Percentiles rank a stretch among this genome's conserved stretches.
Evolutionary conservation across 2,888 invertebrate species (phyloP).

Genomic region (Eupithecia inturbata): DNA sequence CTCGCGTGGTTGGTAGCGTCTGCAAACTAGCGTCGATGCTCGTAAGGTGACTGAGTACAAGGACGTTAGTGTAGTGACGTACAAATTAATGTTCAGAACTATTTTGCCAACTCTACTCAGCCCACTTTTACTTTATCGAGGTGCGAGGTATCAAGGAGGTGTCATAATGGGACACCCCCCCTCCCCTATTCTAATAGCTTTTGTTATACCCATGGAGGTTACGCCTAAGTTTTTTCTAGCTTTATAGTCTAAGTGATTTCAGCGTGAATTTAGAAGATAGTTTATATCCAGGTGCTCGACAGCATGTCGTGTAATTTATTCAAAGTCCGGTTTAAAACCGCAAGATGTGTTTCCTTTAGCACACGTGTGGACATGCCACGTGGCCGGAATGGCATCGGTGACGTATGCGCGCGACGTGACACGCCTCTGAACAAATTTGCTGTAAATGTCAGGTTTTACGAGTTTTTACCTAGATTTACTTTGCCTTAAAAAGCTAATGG

Average conservation of each 20-base stretch:
- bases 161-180: too few species aligned
- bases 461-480: slow-evolving; percentile 2
- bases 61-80: too few species aligned
- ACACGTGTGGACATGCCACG: slow-evolving; percentile 15
- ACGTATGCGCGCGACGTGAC: slow-evolving; percentile 36
- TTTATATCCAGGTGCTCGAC: neutral
- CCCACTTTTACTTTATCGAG: too few species aligned
- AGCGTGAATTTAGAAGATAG: neutral
- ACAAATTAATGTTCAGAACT: too few species aligned
- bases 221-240: too few species aligned
- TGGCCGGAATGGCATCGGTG: slow-evolving; percentile 33
- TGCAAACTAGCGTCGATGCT: too few species aligned
- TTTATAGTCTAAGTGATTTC: neutral
- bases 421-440: slow-evolving; percentile 9
- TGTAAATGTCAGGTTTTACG: neutral
- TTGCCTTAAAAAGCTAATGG: neutral
- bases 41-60: too few species aligned
- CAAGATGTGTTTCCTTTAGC: slow-evolving; percentile 26
- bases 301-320: slow-evolving; percentile 9
- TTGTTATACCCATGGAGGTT: too few species aligned
- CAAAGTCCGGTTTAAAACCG: slow-evolving; percentile 28
- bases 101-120: too few species aligned
- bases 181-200: too few species aligned
- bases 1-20: too few species aligned
- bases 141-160: neutral